A percentile compares a stretch with the other conserved stretches of the same genome.
Conservation (phyloP, 2,113 vertebrate species). For the Otis tarda region DNA sequence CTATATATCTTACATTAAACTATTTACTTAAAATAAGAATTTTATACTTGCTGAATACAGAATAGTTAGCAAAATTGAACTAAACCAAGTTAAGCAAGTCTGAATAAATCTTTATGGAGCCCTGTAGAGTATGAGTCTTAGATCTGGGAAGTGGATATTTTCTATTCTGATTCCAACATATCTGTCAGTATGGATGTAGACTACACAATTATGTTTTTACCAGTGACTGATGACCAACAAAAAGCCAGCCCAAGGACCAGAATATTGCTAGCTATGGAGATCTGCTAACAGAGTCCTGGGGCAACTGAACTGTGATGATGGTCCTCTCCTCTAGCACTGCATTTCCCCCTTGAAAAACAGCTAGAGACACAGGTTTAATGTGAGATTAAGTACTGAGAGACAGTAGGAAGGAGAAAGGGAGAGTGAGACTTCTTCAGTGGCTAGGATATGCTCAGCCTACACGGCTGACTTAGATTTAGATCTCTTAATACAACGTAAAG, state of each 20-base stretch:
- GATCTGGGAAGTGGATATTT: background rate
- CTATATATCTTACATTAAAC: background rate
- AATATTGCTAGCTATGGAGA: background rate
- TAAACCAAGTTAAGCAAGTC: background rate
- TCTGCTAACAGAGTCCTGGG: background rate
- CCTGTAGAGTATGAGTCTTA: background rate
- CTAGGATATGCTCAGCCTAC: background rate
- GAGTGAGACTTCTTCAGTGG: background rate
- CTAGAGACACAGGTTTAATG: background rate
- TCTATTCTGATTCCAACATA: background rate
- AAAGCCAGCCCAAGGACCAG: background rate
- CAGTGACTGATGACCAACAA: background rate
- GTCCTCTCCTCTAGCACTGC: background rate
- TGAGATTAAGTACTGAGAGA: background rate
- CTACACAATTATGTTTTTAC: background rate
- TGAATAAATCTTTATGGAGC: background rate
- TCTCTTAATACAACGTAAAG: background rate
- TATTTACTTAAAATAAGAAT: background rate
- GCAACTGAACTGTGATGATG: background rate
- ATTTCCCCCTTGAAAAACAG: background rate
- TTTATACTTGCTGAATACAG: background rate
- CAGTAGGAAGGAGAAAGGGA: background rate
- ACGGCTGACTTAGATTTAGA: background rate
- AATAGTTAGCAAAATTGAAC: background rate
- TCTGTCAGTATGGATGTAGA: background rate